Evolutionary conservation across 1,140 invertebrate species (phyloP), one percentile per base, ranked within the genome.

Genomic region (Probaryconus sp.): DNA sequence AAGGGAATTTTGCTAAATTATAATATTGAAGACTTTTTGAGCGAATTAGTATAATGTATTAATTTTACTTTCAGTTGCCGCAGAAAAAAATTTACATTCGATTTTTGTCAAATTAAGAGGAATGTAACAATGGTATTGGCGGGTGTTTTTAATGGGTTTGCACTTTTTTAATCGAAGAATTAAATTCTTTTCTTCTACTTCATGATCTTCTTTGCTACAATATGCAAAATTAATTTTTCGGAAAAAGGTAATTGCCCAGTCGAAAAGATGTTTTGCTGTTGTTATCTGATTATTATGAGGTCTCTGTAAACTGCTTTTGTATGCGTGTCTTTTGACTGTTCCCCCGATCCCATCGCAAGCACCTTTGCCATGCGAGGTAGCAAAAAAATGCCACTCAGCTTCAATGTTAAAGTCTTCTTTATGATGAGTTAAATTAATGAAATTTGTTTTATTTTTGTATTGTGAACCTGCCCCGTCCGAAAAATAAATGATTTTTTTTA

Each of bases 281-380:
- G 2, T 33, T n/a, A 35, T 51, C 5, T 3, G 13, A 5, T 28
- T 14, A 6, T 14, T 7, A 9, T 48, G 1, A 48, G n/a, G 28
- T 42, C 60, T 33, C 24, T 58, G 48, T 24, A 75, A 38, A 13
- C 42, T 58, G 42, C 51, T 31, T 45, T 28, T 43, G 7, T 24
- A 43, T n/a, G n/a, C n/a, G n/a, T n/a, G n/a, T n/a, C n/a, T n/a
- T n/a, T n/a, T n/a, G n/a, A n/a, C n/a, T n/a, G n/a, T 70, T 11
- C 53, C 47, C 5, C 42, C 67, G 9, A 75, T 9, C 3, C 76
- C 71, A 51, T 76, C 64, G 42, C 58, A 75, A 5, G 42, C 43
- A n/a, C 50, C 40, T 71, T 77, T 79, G 10, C 82, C 79, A 56
- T 81, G 82, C 4, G 53, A 26, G 13, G 77, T 82, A n/a, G 79